Evolutionary conservation across 1,140 invertebrate species (phyloP).

Genomic region (Papilio glaucus): DNA sequence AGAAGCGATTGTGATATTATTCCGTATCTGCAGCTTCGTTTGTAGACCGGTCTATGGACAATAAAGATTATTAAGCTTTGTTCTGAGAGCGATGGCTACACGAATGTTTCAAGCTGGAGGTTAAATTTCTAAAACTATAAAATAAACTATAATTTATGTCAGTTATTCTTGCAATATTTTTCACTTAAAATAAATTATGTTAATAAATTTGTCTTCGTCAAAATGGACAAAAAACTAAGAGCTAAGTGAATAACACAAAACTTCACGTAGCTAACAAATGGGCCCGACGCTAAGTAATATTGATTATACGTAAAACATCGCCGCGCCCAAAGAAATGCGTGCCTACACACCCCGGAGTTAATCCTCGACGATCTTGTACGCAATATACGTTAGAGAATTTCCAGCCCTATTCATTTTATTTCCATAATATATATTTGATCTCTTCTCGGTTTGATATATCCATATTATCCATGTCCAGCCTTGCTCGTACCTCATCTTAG

Average conservation of each 20-base stretch:
- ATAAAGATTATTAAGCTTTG: neutral
- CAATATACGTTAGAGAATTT: neutral
- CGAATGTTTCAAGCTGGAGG: neutral
- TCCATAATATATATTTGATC: neutral
- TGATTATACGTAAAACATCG: conserved; percentile 35
- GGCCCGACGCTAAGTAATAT: conserved; percentile 32
- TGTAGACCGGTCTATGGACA: neutral
- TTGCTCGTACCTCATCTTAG: too few species aligned
- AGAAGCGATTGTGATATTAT: neutral
- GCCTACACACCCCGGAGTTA: conserved; percentile 6
- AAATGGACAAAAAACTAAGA: conserved; percentile 1
- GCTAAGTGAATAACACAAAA: conserved; percentile 5
- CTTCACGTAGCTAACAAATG: conserved; percentile 22
- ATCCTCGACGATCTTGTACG: conserved; percentile 4
- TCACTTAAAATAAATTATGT: neutral
- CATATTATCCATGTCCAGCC: too few species aligned
- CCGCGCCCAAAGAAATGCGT: conserved; percentile 31
- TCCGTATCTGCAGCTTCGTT: neutral
- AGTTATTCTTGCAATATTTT: neutral
- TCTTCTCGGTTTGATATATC: too few species aligned
- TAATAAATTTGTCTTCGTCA: neutral
- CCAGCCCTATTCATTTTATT: neutral
- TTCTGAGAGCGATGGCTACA: too few species aligned
- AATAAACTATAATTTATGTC: too few species aligned
- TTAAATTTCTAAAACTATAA: neutral